A percentile compares a stretch with the other conserved stretches of the same genome.
phyloP scores from a whole-genome alignment of 1,140 invertebrate genomes.

The Pseudoatta argentina region DNA sequence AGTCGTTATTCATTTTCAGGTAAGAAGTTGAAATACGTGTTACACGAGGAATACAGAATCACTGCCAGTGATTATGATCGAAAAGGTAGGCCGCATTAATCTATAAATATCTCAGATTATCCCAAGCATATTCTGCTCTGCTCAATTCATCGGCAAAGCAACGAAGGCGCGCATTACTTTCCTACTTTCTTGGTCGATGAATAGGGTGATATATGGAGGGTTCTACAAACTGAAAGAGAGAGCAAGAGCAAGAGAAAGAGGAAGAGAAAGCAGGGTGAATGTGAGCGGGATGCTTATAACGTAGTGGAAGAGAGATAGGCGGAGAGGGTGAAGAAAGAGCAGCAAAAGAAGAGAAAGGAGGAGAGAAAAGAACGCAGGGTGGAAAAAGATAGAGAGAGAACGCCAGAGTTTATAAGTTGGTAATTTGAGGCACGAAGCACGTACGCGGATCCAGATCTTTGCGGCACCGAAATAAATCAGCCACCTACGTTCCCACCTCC shows the following conservation, averaged over 20 bases:
- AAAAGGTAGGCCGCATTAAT: slow-evolving; percentile 70
- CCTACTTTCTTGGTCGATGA: slow-evolving; percentile 68
- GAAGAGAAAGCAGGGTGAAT: slow-evolving; percentile 10
- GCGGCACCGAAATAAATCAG: slow-evolving; percentile 86
- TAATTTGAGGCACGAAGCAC: slow-evolving; percentile 86
- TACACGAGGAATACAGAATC: background rate
- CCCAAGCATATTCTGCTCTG: slow-evolving; percentile 42
- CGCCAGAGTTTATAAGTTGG: slow-evolving; percentile 86
- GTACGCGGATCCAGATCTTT: slow-evolving; percentile 85
- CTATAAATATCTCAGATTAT: slow-evolving; percentile 73
- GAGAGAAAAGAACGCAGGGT: slow-evolving; percentile 69
- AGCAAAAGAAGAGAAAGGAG: slow-evolving; percentile 26
- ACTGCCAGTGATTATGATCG: background rate
- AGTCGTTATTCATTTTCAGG: slow-evolving; percentile 65
- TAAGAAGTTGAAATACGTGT: slow-evolving; percentile 57
- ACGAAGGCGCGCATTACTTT: slow-evolving; percentile 68
- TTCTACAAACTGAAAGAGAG: slow-evolving; percentile 68
- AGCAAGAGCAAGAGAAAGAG: slow-evolving; percentile 64
- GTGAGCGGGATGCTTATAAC: slow-evolving; percentile 28
- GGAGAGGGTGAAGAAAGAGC: slow-evolving; percentile 54
- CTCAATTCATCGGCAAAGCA: slow-evolving; percentile 66
- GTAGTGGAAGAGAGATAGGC: slow-evolving; percentile 14
- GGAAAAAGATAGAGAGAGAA: slow-evolving; percentile 41
- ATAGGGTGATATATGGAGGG: slow-evolving; percentile 69
- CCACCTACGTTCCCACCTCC: slow-evolving; percentile 79